Evolutionary conservation across 2,888 invertebrate species (phyloP).

Genomic region (Lacanobia wlatinum): DNA sequence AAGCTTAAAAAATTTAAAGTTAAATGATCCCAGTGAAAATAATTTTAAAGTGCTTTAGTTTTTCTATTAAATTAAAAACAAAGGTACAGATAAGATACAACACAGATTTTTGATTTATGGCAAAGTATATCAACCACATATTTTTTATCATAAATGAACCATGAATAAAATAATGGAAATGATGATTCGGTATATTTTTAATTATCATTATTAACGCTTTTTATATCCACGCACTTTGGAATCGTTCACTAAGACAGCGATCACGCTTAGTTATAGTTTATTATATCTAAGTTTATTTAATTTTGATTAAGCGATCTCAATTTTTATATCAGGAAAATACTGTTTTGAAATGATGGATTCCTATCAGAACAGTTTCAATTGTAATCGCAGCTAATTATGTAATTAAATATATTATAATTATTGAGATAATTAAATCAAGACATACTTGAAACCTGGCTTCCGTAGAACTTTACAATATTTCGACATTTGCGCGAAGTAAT

Average conservation of each 20-base stretch:
- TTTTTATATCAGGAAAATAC: slow-evolving; percentile 34
- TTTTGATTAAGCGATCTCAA: slow-evolving; percentile 65
- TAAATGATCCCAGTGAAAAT: slow-evolving; percentile 18
- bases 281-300: slow-evolving; percentile 55
- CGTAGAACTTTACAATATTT: slow-evolving; percentile 83
- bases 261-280: slow-evolving; percentile 57
- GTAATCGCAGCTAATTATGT: slow-evolving; percentile 25
- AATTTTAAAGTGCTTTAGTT: neutral
- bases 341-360: slow-evolving; percentile 16
- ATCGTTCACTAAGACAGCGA: slow-evolving; percentile 67
- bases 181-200: slow-evolving; percentile 66
- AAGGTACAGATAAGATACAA: no score
- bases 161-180: slow-evolving; percentile 59
- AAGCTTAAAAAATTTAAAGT: neutral
- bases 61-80: neutral
- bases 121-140: neutral
- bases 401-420: slow-evolving; percentile 36
- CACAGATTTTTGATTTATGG: neutral
- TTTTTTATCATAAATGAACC: slow-evolving; percentile 33
- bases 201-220: slow-evolving; percentile 68
- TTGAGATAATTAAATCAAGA: slow-evolving; percentile 65
- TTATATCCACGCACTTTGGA: slow-evolving; percentile 65
- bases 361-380: slow-evolving; percentile 18
- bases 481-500: slow-evolving; percentile 84
- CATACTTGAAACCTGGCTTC: slow-evolving; percentile 61